These are phyloP conservation scores for Hylaeus anthracinus DNA, from an alignment of 1,140 invertebrate species.

Conservation along the genomic window DNA sequence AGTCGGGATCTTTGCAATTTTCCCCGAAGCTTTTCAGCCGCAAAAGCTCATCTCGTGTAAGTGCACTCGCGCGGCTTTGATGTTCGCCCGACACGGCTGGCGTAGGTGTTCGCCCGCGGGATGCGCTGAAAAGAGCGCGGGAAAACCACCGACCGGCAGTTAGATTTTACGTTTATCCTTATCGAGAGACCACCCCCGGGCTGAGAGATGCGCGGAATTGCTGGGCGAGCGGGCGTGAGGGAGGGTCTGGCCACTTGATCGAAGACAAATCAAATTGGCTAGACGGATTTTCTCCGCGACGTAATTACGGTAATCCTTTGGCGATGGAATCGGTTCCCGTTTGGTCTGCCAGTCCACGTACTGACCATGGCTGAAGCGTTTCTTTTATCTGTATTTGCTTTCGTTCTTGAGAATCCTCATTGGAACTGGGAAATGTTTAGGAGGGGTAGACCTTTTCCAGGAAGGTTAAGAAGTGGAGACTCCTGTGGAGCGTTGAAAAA, in stretches of 20 bases:
- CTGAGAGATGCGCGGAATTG: not conserved
- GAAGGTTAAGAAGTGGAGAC: too few species aligned
- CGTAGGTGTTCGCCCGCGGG: slow-evolving; percentile 40
- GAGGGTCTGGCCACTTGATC: slow-evolving; percentile 19
- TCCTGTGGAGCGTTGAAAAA: too few species aligned
- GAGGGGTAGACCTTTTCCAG: too few species aligned
- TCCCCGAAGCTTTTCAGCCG: slow-evolving; percentile 47
- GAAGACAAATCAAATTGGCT: slow-evolving; percentile 35
- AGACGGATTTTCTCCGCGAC: not conserved
- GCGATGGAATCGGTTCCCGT: not conserved
- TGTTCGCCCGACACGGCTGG: slow-evolving; percentile 43
- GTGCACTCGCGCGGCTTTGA: slow-evolving; percentile 46
- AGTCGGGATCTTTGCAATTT: slow-evolving; percentile 43
- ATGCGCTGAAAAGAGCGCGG: slow-evolving; percentile 27
- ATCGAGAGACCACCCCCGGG: not conserved
- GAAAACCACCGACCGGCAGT: slow-evolving; percentile 59
- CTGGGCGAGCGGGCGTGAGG: not conserved
- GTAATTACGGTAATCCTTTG: slow-evolving; percentile 5
- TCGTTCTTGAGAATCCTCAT: too few species aligned
- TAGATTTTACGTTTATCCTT: slow-evolving; percentile 77
- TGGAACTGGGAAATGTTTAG: too few species aligned
- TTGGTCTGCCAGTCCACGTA: not conserved
- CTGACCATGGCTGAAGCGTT: not conserved
- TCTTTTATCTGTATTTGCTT: not conserved
- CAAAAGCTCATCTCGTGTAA: slow-evolving; percentile 60